Evolutionary conservation across 2,113 vertebrate species (phyloP).

Genomic region (Crotalus horridus): DNA sequence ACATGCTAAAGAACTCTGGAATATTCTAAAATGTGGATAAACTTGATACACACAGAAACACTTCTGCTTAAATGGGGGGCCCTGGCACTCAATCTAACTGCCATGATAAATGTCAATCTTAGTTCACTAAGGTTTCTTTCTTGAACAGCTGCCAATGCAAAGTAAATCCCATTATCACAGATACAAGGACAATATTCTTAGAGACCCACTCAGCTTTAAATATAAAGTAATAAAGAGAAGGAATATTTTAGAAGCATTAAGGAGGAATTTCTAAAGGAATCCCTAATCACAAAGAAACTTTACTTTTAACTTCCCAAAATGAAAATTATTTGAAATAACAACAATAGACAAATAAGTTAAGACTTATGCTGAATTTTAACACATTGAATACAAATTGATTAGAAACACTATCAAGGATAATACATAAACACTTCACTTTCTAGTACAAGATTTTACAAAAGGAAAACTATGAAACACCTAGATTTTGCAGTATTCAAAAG

Average conservation of each 20-base stretch:
- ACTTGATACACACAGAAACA: not conserved
- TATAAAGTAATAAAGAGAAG: not conserved
- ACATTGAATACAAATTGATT: conserved; percentile 63
- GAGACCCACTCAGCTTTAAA: not conserved
- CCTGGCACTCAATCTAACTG: not conserved
- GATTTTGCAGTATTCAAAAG: conserved; percentile 64
- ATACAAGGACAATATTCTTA: not conserved
- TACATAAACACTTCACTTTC: conserved; percentile 70
- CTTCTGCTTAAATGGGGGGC: not conserved
- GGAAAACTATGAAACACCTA: conserved; percentile 54
- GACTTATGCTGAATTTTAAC: conserved; percentile 59
- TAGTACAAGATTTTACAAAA: conserved; percentile 59
- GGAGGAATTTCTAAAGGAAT: not conserved
- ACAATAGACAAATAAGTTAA: conserved; percentile 62
- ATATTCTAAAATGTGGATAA: not conserved
- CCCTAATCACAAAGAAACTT: not conserved
- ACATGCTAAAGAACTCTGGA: not conserved
- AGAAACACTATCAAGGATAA: conserved; percentile 70
- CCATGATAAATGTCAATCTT: not conserved
- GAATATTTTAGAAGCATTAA: conserved; percentile 7
- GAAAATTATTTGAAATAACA: conserved; percentile 42
- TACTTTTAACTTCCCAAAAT: conserved; percentile 13
- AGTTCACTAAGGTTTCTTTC: not conserved
- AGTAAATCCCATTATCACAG: fast-evolving
- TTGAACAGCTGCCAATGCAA: not conserved